Evolutionary conservation across 2,113 vertebrate species (phyloP).

Genomic region (Coregonus clupeaformis): DNA sequence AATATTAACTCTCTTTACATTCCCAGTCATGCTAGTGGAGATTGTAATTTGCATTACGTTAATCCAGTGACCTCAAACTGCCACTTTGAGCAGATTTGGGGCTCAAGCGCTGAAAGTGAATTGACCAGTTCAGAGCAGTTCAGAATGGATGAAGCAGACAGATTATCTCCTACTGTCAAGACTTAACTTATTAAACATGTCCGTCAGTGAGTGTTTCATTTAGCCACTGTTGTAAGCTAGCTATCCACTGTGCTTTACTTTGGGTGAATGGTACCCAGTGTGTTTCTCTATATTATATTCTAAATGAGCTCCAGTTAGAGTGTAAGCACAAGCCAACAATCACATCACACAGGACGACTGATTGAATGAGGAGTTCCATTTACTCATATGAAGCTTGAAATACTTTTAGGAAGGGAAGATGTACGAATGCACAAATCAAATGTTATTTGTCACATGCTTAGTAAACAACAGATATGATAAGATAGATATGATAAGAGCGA

Average conservation of each 20-base stretch:
- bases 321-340: conserved; percentile 26
- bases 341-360: conserved; percentile 13
- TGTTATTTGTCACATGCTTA: too few species aligned
- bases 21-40: conserved; percentile 3
- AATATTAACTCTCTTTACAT: background rate
- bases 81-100: conserved; percentile 56
- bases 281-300: conserved; percentile 29
- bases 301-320: conserved; percentile 48
- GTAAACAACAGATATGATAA: too few species aligned
- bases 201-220: conserved; percentile 53
- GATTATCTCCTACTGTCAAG: conserved; percentile 28
- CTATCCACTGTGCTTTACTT: too few species aligned
- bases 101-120: conserved; percentile 57
- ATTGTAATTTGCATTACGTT: conserved; percentile 46
- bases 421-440: conserved; percentile 41
- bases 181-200: conserved; percentile 71
- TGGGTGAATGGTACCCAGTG: background rate
- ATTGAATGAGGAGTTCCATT: conserved; percentile 35
- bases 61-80: conserved; percentile 14
- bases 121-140: conserved; percentile 67
- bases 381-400: conserved; percentile 30
- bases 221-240: conserved; percentile 41
- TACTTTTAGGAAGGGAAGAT: conserved; percentile 47
- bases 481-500: too few species aligned
- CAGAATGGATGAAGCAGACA: conserved; percentile 53